These are phyloP conservation scores for Cephus nigrinus DNA, from an alignment of 2,888 invertebrate genomes.

Conservation along the genomic window DNA sequence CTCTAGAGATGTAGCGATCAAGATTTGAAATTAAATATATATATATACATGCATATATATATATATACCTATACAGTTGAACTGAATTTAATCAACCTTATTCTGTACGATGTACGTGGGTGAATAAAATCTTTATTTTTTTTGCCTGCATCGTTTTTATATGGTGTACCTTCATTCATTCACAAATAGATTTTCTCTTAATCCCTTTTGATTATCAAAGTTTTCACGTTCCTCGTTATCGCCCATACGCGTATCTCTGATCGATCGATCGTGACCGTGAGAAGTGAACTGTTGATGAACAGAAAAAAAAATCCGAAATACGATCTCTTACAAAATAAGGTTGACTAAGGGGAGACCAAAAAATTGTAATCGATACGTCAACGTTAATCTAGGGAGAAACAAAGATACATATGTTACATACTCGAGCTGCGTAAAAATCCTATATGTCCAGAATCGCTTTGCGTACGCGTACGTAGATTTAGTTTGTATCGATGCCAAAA, in stretches of 20 bases:
- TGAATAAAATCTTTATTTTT: conserved; percentile 60
- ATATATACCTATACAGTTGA: conserved; percentile 36
- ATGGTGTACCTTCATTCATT: conserved; percentile 36
- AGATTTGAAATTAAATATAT: conserved; percentile 34
- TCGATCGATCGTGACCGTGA: neutral
- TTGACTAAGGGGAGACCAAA: conserved; percentile 16
- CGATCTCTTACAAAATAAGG: conserved; percentile 22
- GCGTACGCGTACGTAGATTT: neutral
- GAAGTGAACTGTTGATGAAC: neutral
- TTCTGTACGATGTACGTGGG: conserved; percentile 59
- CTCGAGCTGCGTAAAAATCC: neutral
- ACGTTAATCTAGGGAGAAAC: neutral
- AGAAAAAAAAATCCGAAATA: neutral
- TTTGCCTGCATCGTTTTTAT: conserved; percentile 60
- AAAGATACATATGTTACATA: neutral
- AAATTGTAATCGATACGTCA: neutral
- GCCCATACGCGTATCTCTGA: neutral
- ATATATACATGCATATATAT: conserved; percentile 31
- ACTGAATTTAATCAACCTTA: conserved; percentile 55
- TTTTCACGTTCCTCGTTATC: neutral
- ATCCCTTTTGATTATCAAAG: neutral
- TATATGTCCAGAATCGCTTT: neutral
- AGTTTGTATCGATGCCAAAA: neutral
- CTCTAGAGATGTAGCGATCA: conserved; percentile 44
- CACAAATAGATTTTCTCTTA: neutral